Conservation (phyloP, 2,888 invertebrate genomes). For the Gortyna flavago region DNA sequence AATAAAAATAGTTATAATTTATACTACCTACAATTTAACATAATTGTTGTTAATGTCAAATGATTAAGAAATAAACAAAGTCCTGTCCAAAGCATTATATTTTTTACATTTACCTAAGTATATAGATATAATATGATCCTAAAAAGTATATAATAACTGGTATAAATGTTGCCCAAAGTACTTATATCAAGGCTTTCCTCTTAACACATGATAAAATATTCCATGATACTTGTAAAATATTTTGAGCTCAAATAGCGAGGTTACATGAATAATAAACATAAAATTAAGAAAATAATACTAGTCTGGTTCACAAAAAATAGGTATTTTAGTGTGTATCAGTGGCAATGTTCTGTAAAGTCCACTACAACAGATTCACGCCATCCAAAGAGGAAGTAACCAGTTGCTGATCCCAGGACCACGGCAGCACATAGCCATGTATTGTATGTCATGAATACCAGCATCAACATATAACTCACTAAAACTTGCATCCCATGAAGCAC, state of each 20-base stretch:
- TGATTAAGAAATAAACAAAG: conserved; percentile 60
- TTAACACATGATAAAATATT: conserved; percentile 84
- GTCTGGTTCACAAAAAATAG: conserved; percentile 60
- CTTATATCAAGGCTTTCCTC: conserved; percentile 81
- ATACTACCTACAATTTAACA: not conserved
- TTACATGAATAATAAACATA: conserved; percentile 71
- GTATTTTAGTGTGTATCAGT: conserved; percentile 89
- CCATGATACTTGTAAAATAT: conserved; percentile 80
- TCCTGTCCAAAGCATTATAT: conserved; percentile 78
- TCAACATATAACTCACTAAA: conserved; percentile 96
- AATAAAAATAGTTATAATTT: conserved; percentile 2
- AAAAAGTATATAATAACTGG: conserved; percentile 84
- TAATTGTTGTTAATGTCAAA: conserved; percentile 3
- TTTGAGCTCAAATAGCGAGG: conserved; percentile 81
- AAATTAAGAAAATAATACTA: conserved; percentile 68
- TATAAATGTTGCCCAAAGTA: conserved; percentile 83
- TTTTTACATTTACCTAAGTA: conserved; percentile 80
- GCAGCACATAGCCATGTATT: conserved; percentile 98
- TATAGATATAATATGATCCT: conserved; percentile 75
- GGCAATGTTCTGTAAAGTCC: conserved; percentile 98
- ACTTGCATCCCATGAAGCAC: conserved; percentile 97
- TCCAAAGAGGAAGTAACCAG: conserved; percentile 98
- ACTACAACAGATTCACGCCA: conserved; percentile 98
- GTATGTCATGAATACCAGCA: conserved; percentile 99
- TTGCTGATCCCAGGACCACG: conserved; percentile 96